A percentile compares a stretch with the other conserved stretches of the same genome.
Conservation (phyloP, 2,888 invertebrate species). For the Heliconius ethilla region DNA sequence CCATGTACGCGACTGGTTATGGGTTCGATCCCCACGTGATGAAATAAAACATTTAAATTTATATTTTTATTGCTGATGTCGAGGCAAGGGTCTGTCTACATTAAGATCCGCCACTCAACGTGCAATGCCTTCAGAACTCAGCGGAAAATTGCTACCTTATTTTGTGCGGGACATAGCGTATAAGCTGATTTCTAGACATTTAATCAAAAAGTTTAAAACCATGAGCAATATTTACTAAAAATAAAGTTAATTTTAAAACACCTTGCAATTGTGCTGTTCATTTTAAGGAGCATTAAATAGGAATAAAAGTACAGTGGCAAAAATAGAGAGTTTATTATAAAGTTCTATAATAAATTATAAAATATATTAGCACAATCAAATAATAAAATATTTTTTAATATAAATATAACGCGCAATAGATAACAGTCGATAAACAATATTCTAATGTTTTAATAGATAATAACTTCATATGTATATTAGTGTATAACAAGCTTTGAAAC, state of each 20-base stretch:
- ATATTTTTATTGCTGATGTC: too few relatives aligned
- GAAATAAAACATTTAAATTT: neutral
- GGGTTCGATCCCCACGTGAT: neutral
- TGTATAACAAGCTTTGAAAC: neutral
- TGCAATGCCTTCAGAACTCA: neutral
- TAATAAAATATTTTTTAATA: conserved; percentile 7
- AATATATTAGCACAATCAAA: conserved; percentile 22
- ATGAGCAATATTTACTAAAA: too few relatives aligned
- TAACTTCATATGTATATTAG: conserved; percentile 1
- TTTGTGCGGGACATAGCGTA: too few relatives aligned
- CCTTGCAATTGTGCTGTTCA: neutral
- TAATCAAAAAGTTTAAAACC: too few relatives aligned
- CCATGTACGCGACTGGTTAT: neutral
- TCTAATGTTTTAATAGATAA: conserved; percentile 10
- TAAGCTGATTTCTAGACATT: too few relatives aligned
- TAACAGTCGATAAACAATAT: conserved; percentile 22
- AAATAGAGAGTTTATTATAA: conserved; percentile 26
- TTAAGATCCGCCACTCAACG: too few relatives aligned
- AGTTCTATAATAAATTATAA: conserved; percentile 28
- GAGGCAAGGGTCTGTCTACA: too few relatives aligned
- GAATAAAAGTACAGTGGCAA: conserved; percentile 2
- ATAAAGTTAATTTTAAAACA: neutral
- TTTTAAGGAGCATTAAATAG: neutral
- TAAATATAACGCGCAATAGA: conserved; percentile 25
- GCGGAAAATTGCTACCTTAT: neutral